These are phyloP conservation scores for Teleogryllus oceanicus DNA, from an alignment of 2,888 invertebrate species.

Conservation along the genomic window DNA sequence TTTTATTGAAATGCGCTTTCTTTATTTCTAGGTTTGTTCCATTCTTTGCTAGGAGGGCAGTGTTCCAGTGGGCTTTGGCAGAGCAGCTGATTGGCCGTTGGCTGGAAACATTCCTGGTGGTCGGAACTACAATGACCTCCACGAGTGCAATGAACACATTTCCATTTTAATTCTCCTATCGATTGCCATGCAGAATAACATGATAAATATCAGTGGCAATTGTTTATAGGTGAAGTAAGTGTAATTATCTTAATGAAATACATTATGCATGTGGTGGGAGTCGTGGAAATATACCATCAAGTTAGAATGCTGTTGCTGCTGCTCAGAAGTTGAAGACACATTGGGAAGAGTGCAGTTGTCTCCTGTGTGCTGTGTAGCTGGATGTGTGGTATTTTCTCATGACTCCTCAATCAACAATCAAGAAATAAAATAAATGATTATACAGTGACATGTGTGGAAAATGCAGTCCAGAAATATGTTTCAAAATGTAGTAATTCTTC, in stretches of 20 bases:
- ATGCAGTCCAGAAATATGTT: conserved; percentile 34
- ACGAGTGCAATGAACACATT: conserved; percentile 35
- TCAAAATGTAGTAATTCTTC: conserved; percentile 27
- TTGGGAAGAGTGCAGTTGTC: neutral
- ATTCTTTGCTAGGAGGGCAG: conserved; percentile 37
- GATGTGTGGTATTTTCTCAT: conserved; percentile 35
- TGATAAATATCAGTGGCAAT: conserved; percentile 37
- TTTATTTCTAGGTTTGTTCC: conserved; percentile 36
- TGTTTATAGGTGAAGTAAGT: conserved; percentile 38
- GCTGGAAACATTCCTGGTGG: conserved; percentile 38
- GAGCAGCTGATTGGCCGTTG: conserved; percentile 30
- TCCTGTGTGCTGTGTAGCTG: conserved; percentile 12
- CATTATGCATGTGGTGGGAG: conserved; percentile 34
- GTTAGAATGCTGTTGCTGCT: conserved; percentile 26
- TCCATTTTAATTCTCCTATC: conserved; percentile 35
- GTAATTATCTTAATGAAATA: conserved; percentile 35
- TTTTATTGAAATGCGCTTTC: neutral
- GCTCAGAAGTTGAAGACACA: conserved; percentile 21
- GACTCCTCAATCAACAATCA: conserved; percentile 33
- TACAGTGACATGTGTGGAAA: conserved; percentile 27
- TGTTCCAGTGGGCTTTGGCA: conserved; percentile 34
- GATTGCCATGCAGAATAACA: conserved; percentile 35
- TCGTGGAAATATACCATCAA: conserved; percentile 34
- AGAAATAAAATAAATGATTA: too few species aligned
- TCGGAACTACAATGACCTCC: conserved; percentile 33